Conservation (phyloP, 2,113 vertebrate species). For the Delphinus delphis region DNA sequence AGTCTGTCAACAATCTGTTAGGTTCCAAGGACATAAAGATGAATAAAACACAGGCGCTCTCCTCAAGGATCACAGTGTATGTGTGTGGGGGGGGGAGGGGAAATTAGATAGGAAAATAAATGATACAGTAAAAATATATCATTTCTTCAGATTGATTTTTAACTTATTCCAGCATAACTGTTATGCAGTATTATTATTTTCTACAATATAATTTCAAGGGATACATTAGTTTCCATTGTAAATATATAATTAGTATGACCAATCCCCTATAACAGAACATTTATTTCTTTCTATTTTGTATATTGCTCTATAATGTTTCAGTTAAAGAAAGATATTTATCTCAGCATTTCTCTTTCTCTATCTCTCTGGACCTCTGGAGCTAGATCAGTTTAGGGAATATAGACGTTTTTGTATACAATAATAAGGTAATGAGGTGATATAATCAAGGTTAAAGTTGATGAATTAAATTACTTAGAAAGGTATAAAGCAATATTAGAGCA, state of each 20-base stretch:
- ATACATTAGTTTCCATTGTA: background rate
- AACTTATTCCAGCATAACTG: background rate
- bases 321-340: background rate
- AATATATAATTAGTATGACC: background rate
- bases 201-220: background rate
- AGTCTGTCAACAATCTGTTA: background rate
- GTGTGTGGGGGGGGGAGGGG: rapidly evolving
- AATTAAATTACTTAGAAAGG: background rate
- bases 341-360: background rate
- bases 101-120: background rate
- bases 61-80: background rate
- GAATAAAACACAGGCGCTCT: background rate
- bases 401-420: background rate
- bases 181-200: background rate
- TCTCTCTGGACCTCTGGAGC: background rate
- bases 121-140: background rate
- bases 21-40: background rate
- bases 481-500: background rate
- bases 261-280: background rate
- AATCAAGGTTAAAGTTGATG: background rate
- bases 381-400: background rate
- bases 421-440: background rate
- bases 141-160: background rate
- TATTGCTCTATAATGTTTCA: background rate
- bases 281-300: background rate